A percentile compares a stretch with the other conserved stretches of the same genome.
Conservation (phyloP, 2,113 vertebrate species). For the Forbesichthys agassizii region DNA sequence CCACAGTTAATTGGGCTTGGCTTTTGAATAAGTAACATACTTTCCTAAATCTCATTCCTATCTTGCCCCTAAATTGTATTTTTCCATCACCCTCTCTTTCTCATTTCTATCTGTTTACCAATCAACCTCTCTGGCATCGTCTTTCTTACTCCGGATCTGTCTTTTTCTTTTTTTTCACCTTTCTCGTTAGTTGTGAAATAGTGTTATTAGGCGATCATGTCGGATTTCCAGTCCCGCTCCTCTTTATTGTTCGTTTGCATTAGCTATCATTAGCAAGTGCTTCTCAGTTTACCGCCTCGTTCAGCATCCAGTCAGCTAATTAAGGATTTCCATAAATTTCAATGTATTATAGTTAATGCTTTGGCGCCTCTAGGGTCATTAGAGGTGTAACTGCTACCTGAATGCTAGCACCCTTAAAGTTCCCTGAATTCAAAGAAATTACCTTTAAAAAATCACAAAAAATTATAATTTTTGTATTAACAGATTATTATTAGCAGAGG, state of each 20-base stretch:
- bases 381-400: constrained; percentile 68
- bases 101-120: background rate
- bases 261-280: constrained; percentile 62
- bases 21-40: constrained; percentile 72
- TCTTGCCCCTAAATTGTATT: constrained; percentile 51
- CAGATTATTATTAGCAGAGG: background rate
- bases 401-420: constrained; percentile 58
- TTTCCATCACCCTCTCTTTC: constrained; percentile 52
- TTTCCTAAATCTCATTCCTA: constrained; percentile 57
- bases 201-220: background rate
- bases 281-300: constrained; percentile 62
- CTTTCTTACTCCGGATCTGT: background rate
- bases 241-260: constrained; percentile 38
- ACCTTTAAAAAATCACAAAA: constrained; percentile 18
- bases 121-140: background rate
- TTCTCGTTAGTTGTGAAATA: background rate
- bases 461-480: background rate
- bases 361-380: constrained; percentile 75
- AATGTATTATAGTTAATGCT: constrained; percentile 75
- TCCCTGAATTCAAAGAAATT: constrained; percentile 35
- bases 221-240: constrained; percentile 8
- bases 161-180: constrained; percentile 1
- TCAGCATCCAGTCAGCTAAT: constrained; percentile 68
- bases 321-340: constrained; percentile 77
- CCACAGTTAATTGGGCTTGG: constrained; percentile 74